phyloP scores from a whole-genome alignment of 2,888 invertebrate species.

The Papilio demoleus region DNA sequence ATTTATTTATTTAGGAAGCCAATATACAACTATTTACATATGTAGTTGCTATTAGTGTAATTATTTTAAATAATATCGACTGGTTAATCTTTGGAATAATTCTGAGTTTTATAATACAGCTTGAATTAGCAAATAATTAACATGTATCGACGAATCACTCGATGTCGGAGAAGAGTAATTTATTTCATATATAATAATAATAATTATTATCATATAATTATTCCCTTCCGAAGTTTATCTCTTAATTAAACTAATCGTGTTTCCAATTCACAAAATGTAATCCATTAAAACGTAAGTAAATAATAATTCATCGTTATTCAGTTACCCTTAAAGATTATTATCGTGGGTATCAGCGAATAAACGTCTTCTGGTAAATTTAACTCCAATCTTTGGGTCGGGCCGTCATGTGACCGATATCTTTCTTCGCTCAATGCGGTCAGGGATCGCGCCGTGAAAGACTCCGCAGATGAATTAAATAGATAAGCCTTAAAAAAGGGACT shows the following conservation, averaged over 20 bases:
- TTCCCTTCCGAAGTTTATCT: not conserved
- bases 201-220: too few species aligned
- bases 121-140: too few species aligned
- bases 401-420: conserved; percentile 80
- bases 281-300: conserved; percentile 50
- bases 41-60: too few species aligned
- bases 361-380: conserved; percentile 83
- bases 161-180: too few species aligned
- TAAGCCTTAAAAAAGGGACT: conserved; percentile 73
- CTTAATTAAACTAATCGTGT: conserved; percentile 23
- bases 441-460: conserved; percentile 76
- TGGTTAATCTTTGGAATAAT: too few species aligned
- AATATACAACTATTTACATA: too few species aligned
- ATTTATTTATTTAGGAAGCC: too few species aligned
- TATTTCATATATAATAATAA: too few species aligned
- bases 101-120: too few species aligned
- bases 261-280: conserved; percentile 36
- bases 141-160: too few species aligned
- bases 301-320: conserved; percentile 59
- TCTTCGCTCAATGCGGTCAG: conserved; percentile 76
- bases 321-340: conserved; percentile 70
- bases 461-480: conserved; percentile 81
- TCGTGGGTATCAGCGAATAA: conserved; percentile 72
- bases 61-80: too few species aligned
- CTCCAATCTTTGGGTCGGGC: conserved; percentile 72